Evolutionary conservation across 2,113 vertebrate species (phyloP).

Genomic region (Uria aalge): DNA sequence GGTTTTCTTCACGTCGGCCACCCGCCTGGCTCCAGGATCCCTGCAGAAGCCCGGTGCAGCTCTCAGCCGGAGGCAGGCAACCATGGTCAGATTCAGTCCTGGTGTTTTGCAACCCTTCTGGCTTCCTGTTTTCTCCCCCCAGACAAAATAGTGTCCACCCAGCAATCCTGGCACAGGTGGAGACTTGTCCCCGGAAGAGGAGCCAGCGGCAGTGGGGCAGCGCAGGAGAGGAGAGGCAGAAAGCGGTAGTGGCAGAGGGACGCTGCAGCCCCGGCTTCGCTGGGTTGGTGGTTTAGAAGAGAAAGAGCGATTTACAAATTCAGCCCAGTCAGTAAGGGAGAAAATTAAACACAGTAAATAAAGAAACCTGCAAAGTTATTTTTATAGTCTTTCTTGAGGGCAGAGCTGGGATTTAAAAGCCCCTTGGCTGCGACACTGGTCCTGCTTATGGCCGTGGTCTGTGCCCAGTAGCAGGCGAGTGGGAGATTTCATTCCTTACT

Average conservation of each 20-base stretch:
- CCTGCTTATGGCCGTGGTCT: fast-evolving
- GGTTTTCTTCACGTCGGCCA: fast-evolving
- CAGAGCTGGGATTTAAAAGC: background rate
- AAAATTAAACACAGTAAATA: background rate
- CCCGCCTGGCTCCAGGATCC: background rate
- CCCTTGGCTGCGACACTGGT: background rate
- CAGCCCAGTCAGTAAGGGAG: background rate
- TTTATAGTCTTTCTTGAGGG: background rate
- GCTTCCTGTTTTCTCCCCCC: background rate
- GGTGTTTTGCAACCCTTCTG: background rate
- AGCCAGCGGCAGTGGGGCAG: background rate
- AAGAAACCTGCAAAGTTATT: background rate
- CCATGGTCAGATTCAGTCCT: background rate
- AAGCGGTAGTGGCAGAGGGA: background rate
- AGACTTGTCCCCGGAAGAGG: background rate
- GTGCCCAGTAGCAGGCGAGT: background rate
- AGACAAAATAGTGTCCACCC: background rate
- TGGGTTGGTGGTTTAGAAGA: fast-evolving
- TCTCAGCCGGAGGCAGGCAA: background rate
- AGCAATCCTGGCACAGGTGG: background rate
- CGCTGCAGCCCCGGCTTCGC: fast-evolving
- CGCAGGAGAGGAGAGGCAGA: background rate
- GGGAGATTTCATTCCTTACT: background rate
- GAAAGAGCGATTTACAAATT: background rate
- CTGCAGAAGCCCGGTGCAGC: fast-evolving